Evolutionary conservation across 2,888 invertebrate genomes (phyloP).

Genomic region (Palloptera scutellata): DNA sequence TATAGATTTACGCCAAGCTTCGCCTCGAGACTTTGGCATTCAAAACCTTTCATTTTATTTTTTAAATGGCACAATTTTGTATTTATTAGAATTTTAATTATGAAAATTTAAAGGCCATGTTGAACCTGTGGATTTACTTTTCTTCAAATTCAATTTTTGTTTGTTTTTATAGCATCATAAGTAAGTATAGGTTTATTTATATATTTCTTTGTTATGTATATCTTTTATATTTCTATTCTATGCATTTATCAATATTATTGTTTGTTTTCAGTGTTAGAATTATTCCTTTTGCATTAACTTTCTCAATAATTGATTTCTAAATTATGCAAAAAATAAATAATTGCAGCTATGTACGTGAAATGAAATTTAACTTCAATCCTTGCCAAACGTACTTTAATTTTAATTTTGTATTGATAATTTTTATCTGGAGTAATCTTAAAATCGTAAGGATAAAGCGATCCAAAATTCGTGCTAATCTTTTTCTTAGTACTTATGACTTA

Average conservation of each 20-base stretch:
- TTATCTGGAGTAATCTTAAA: too few relatives aligned
- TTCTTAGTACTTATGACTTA: constrained; percentile 17
- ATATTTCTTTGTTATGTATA: too few relatives aligned
- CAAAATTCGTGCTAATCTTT: constrained; percentile 1
- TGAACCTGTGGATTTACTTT: constrained; percentile 19
- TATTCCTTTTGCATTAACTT: background rate
- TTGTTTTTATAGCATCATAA: background rate
- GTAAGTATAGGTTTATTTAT: background rate
- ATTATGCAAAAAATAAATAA: background rate
- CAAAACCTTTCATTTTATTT: background rate
- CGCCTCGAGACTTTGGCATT: too few relatives aligned
- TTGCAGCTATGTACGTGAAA: too few relatives aligned
- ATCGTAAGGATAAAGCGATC: too few relatives aligned
- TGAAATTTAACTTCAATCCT: too few relatives aligned
- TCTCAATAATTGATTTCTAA: background rate
- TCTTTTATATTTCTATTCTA: background rate
- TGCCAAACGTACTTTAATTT: too few relatives aligned
- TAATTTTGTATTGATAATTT: too few relatives aligned
- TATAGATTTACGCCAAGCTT: too few relatives aligned
- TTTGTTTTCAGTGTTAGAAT: background rate
- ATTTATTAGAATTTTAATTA: too few relatives aligned
- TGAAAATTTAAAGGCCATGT: constrained; percentile 22
- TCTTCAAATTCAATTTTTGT: background rate
- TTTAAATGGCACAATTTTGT: constrained; percentile 16
- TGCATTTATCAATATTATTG: background rate